Conservation (phyloP, 2,888 invertebrate species). For the Acanthacorydalis orientalis region DNA sequence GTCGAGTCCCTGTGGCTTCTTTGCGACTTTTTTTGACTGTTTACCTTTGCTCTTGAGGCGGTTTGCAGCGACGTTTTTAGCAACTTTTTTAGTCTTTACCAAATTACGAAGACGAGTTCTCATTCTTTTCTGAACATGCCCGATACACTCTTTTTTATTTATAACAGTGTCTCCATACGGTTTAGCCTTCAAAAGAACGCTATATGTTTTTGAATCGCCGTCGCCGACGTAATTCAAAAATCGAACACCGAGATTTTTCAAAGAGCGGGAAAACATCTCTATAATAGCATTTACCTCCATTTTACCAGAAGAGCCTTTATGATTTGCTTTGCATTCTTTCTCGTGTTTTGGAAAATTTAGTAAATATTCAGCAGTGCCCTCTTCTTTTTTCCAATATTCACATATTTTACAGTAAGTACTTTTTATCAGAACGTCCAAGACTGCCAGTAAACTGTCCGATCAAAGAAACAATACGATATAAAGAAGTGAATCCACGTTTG, state of each 20-base stretch:
- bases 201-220: slow-evolving; percentile 13
- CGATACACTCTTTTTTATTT: slow-evolving; percentile 11
- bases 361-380: slow-evolving; percentile 9
- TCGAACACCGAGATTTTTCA: background rate
- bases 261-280: background rate
- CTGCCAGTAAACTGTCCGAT: background rate
- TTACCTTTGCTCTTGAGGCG: background rate
- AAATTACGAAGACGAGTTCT: slow-evolving; percentile 10
- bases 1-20: slow-evolving; percentile 9
- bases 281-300: background rate
- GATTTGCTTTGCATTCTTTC: slow-evolving; percentile 9
- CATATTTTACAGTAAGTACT: slow-evolving; percentile 9
- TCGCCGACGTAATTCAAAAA: slow-evolving; percentile 13
- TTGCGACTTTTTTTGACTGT: background rate
- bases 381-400: slow-evolving; percentile 9
- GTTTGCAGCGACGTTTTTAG: too few relatives aligned
- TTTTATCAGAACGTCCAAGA: slow-evolving; percentile 8
- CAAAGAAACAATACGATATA: background rate
- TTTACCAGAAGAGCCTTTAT: background rate
- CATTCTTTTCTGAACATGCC: slow-evolving; percentile 12
- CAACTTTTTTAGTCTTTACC: background rate
- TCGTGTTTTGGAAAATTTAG: slow-evolving; percentile 10
- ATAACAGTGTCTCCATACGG: slow-evolving; percentile 11
- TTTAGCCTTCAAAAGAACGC: slow-evolving; percentile 9
- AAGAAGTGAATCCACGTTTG: background rate